Evolutionary conservation across 2,113 vertebrate genomes (phyloP).

Genomic region (Felis chaus): DNA sequence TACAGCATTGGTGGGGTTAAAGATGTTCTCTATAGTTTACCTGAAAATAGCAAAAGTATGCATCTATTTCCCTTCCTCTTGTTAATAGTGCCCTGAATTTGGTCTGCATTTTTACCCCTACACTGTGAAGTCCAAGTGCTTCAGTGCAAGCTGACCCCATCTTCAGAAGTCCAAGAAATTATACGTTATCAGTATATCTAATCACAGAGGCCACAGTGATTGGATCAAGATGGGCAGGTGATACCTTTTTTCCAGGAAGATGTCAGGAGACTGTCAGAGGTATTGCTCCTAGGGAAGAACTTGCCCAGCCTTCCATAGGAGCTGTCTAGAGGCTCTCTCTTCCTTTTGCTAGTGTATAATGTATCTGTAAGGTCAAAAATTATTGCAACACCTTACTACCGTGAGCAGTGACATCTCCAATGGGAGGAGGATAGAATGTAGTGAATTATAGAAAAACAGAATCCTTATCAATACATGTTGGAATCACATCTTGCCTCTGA

Average conservation of each 20-base stretch:
- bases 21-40: neutral
- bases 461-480: neutral
- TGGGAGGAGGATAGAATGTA: neutral
- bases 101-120: neutral
- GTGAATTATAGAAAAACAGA: neutral
- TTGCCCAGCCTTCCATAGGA: neutral
- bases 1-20: neutral
- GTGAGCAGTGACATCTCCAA: neutral
- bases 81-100: neutral
- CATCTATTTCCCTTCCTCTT: neutral
- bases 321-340: neutral
- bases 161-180: neutral
- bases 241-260: neutral
- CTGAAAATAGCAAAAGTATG: too few species aligned
- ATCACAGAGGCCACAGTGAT: neutral
- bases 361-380: neutral
- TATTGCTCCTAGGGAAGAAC: neutral
- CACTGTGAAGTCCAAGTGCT: neutral
- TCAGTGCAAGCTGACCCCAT: neutral
- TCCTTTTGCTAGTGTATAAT: neutral
- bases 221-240: neutral
- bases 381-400: neutral
- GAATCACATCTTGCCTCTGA: neutral
- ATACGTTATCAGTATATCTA: neutral
- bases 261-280: neutral